These are phyloP conservation scores for Talpa occidentalis DNA, from an alignment of 2,113 vertebrate genomes.

Conservation along the genomic window DNA sequence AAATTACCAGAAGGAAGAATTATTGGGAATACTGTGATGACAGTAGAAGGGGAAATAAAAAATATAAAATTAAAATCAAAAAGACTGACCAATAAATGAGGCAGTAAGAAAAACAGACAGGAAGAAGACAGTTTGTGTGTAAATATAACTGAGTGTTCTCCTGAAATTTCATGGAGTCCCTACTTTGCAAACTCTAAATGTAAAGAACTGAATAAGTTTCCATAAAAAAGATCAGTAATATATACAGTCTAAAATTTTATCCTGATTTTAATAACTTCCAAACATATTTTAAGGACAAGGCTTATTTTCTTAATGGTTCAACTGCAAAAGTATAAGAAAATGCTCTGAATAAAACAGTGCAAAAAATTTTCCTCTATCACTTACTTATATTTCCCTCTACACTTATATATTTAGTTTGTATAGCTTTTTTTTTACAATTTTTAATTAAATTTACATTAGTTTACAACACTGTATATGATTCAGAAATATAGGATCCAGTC, in stretches of 20 bases:
- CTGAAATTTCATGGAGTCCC: not conserved
- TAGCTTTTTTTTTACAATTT: not conserved
- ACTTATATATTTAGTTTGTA: not conserved
- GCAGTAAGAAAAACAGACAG: not conserved
- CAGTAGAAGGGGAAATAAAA: not conserved
- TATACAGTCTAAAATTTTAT: not conserved
- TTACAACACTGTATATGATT: too few species aligned
- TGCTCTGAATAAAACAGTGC: not conserved
- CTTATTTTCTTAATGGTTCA: slow-evolving; percentile 2
- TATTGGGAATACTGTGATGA: not conserved
- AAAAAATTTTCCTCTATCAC: not conserved
- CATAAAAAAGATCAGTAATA: not conserved
- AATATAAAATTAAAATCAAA: not conserved
- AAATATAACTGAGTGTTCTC: not conserved
- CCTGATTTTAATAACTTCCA: slow-evolving; percentile 17
- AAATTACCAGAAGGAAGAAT: not conserved
- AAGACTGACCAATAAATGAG: not conserved
- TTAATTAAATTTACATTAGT: too few species aligned
- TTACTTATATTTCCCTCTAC: not conserved
- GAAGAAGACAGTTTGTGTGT: not conserved
- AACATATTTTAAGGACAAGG: not conserved
- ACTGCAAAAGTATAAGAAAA: not conserved
- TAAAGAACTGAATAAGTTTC: not conserved
- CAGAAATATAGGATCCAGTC: too few species aligned
- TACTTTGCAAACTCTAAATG: not conserved